Conservation (phyloP, 2,888 invertebrate species). For the Eupithecia subumbrata region DNA sequence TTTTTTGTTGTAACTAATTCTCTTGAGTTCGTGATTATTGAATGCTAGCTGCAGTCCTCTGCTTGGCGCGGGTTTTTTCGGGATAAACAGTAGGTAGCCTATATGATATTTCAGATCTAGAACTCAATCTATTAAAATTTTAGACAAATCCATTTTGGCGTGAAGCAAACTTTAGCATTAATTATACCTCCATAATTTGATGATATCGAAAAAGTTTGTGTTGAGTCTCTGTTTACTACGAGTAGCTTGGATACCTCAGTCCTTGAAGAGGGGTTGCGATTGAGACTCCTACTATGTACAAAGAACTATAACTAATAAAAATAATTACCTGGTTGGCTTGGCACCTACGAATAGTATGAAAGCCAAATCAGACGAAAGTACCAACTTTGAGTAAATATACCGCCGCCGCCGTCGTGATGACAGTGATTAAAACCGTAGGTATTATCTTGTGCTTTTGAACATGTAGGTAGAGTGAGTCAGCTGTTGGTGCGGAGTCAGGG, state of each 20-base stretch:
- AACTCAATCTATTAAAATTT: no score
- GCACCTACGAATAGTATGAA: background rate
- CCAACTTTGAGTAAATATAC: background rate
- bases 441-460: background rate
- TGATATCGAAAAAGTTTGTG: background rate
- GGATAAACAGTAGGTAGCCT: background rate
- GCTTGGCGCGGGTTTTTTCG: background rate
- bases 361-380: background rate
- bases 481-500: slow-evolving; percentile 47
- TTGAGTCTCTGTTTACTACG: background rate
- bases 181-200: background rate
- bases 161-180: no score
- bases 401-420: background rate
- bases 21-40: background rate
- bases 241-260: background rate
- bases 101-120: no score
- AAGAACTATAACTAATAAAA: background rate
- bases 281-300: background rate
- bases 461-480: slow-evolving; percentile 48
- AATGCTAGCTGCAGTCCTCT: background rate
- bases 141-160: background rate
- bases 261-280: background rate
- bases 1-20: background rate
- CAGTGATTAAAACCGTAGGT: background rate
- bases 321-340: background rate